These are phyloP conservation scores for Odontomyia ornata DNA, from an alignment of 2,888 invertebrate genomes.

Conservation along the genomic window DNA sequence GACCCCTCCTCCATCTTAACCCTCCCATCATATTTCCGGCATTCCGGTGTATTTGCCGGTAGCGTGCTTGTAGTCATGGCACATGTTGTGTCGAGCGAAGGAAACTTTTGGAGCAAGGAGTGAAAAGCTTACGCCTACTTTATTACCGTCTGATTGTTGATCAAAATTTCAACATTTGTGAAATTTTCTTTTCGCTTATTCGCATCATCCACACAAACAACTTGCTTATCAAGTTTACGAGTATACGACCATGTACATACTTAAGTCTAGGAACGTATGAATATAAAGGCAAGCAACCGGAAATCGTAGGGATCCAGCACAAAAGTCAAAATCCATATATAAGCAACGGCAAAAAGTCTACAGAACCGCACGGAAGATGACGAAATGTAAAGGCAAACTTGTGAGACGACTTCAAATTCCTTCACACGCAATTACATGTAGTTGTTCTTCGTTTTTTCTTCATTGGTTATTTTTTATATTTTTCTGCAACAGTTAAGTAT, in stretches of 20 bases:
- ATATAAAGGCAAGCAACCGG: neutral
- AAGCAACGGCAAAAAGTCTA: neutral
- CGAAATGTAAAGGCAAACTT: slow-evolving; percentile 14
- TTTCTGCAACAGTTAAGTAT: neutral
- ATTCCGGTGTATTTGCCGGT: neutral
- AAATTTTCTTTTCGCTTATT: slow-evolving; percentile 17
- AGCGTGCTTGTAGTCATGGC: neutral
- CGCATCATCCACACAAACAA: neutral
- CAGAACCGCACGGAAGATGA: neutral
- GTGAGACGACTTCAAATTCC: slow-evolving; percentile 24
- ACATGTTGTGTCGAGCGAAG: neutral
- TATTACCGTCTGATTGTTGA: slow-evolving; percentile 32
- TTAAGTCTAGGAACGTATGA: too few relatives aligned
- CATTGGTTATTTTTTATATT: neutral
- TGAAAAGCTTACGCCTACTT: neutral
- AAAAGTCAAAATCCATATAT: neutral
- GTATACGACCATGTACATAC: neutral
- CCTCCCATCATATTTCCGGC: neutral
- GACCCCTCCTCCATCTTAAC: neutral
- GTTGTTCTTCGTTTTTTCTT: neutral
- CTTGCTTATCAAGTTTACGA: neutral
- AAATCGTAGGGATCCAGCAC: neutral
- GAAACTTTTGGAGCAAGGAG: too few relatives aligned
- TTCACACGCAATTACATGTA: slow-evolving; percentile 38
- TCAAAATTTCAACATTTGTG: slow-evolving; percentile 25